Conservation (phyloP, 2,113 vertebrate genomes). For the Mormyrus lacerda region DNA sequence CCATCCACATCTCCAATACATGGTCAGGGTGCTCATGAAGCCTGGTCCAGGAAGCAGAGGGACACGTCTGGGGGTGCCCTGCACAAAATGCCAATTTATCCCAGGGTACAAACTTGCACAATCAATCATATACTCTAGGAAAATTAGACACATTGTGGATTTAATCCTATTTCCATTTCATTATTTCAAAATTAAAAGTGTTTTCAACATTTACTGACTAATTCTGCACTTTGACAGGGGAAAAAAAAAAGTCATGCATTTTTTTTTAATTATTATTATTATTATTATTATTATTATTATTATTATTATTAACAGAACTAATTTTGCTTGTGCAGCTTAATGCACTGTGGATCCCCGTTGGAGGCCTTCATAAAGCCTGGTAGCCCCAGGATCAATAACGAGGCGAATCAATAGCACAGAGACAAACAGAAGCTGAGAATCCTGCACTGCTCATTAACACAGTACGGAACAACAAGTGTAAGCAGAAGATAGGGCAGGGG, state of each 20-base stretch:
- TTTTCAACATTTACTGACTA: not conserved
- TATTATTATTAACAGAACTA: not conserved
- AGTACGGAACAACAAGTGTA: conserved; percentile 7
- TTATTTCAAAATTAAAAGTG: conserved; percentile 2
- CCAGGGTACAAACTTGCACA: not conserved
- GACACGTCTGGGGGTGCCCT: not conserved
- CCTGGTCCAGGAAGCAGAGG: not conserved
- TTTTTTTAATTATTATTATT: not conserved
- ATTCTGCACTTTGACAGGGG: not conserved
- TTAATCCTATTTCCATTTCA: not conserved
- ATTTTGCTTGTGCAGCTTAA: not conserved
- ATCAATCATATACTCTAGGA: not conserved
- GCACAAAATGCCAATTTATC: not conserved
- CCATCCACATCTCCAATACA: not conserved
- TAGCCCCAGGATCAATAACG: not conserved
- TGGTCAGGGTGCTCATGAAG: not conserved
- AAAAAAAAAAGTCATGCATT: not conserved
- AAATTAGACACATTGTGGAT: not conserved
- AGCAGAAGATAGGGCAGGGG: not conserved
- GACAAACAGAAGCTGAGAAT: conserved; percentile 6
- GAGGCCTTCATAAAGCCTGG: not conserved
- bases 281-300: not conserved
- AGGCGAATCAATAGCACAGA: conserved; percentile 9
- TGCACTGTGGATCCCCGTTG: not conserved
- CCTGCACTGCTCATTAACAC: conserved; percentile 13